These are phyloP conservation scores for Holothuria leucospilota DNA, from an alignment of 53 echinoderm and acorn worm species.

Conservation along the genomic window DNA sequence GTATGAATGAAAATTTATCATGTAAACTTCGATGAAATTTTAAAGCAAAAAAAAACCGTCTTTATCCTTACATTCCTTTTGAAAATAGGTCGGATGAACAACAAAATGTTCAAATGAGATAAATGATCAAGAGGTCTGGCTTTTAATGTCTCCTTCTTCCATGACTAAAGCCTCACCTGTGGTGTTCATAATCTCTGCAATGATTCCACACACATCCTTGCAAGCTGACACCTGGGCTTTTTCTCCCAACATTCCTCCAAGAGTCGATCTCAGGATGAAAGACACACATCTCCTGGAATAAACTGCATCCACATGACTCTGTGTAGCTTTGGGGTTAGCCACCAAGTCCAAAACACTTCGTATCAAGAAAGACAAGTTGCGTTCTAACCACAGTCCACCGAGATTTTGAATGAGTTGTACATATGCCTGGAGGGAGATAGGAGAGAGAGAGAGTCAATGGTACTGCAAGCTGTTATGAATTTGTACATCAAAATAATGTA, in stretches of 20 bases:
- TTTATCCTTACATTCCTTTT: no score
- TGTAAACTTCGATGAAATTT: no score
- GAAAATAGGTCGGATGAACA: no score
- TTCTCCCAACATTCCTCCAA: conserved; percentile 97
- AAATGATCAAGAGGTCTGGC: no score
- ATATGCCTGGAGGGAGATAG: conserved; percentile 66
- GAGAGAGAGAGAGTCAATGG: not conserved
- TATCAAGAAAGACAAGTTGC: conserved; percentile 89
- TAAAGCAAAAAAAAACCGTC: no score
- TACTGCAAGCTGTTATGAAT: not conserved
- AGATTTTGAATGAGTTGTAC: conserved; percentile 85
- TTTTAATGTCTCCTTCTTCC: no score
- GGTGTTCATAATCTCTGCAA: conserved; percentile 88
- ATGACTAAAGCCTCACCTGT: conserved; percentile 57
- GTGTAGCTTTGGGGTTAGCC: conserved; percentile 91
- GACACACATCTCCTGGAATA: conserved; percentile 92
- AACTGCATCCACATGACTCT: conserved; percentile 96
- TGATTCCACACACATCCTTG: conserved; percentile 87
- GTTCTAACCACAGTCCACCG: conserved; percentile 95
- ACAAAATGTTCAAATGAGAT: no score
- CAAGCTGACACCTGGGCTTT: conserved; percentile 95
- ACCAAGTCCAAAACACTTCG: conserved; percentile 82
- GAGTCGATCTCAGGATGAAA: conserved; percentile 85
- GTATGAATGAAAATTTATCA: no score
- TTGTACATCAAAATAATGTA: no score